Conservation (phyloP, 2,888 invertebrate genomes). For the Psylliodes chrysocephalus region DNA sequence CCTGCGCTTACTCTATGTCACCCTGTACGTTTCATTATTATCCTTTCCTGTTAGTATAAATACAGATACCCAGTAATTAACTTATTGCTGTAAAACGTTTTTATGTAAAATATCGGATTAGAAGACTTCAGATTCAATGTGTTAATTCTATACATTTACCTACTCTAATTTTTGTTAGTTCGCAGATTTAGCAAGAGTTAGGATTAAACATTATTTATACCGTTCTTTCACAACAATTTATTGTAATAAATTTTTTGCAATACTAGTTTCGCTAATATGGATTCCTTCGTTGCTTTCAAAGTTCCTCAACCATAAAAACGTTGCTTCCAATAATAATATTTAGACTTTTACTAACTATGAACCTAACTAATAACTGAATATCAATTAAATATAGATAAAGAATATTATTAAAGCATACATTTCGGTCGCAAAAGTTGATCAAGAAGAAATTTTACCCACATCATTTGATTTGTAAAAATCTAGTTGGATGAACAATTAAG, state of each 20-base stretch:
- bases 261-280: conserved; percentile 30
- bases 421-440: background rate
- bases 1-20: no score
- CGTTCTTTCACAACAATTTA: conserved; percentile 26
- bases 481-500: background rate
- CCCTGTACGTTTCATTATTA: no score
- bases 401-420: background rate
- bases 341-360: background rate
- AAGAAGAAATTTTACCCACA: no score
- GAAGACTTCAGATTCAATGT: no score
- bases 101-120: no score
- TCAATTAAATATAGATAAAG: background rate
- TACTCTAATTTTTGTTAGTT: no score
- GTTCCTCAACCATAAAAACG: conserved; percentile 29
- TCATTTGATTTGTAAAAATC: background rate
- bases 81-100: no score
- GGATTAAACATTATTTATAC: conserved; percentile 3
- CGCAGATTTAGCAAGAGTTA: background rate
- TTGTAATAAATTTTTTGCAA: conserved; percentile 31
- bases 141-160: no score
- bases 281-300: conserved; percentile 36
- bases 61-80: no score
- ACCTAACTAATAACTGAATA: background rate
- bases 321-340: background rate
- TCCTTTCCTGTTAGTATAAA: no score